Percentiles rank a stretch among this genome's conserved stretches.
Evolutionary conservation across 2,113 vertebrate genomes (phyloP).

Genomic region (Gopherus evgoodei): DNA sequence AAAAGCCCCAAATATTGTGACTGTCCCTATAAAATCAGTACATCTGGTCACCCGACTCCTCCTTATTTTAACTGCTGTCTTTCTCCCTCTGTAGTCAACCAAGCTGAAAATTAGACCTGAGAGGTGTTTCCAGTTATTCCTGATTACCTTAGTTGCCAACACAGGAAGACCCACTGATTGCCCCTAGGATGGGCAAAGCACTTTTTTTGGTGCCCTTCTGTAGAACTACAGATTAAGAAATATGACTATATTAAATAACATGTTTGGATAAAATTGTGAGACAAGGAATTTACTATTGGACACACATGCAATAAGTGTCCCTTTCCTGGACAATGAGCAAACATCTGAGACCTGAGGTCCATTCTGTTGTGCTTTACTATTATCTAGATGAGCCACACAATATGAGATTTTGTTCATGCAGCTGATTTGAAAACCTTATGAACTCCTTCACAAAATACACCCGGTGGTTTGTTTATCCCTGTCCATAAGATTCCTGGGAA

Average conservation of each 20-base stretch:
- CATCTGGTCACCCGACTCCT: neutral
- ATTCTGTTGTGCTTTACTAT: neutral
- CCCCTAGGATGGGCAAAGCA: neutral
- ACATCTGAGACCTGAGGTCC: neutral
- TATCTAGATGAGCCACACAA: neutral
- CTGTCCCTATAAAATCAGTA: too few species aligned
- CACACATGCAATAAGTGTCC: fast-evolving
- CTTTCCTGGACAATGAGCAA: neutral
- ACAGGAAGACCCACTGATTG: neutral
- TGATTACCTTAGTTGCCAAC: neutral
- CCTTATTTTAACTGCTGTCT: neutral
- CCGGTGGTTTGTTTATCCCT: neutral
- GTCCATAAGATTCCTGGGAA: neutral
- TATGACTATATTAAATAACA: neutral
- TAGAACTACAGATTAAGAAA: neutral
- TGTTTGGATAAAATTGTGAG: neutral
- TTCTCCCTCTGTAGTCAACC: neutral
- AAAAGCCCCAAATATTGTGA: too few species aligned
- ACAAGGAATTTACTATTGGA: neutral
- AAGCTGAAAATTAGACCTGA: neutral
- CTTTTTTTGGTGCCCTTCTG: neutral
- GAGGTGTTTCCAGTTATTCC: neutral
- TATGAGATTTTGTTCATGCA: too few species aligned
- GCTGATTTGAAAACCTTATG: too few species aligned
- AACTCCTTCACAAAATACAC: neutral